Evolutionary conservation across 2,888 invertebrate species (phyloP).

Genomic region (Pristionchus fissidentatus): DNA sequence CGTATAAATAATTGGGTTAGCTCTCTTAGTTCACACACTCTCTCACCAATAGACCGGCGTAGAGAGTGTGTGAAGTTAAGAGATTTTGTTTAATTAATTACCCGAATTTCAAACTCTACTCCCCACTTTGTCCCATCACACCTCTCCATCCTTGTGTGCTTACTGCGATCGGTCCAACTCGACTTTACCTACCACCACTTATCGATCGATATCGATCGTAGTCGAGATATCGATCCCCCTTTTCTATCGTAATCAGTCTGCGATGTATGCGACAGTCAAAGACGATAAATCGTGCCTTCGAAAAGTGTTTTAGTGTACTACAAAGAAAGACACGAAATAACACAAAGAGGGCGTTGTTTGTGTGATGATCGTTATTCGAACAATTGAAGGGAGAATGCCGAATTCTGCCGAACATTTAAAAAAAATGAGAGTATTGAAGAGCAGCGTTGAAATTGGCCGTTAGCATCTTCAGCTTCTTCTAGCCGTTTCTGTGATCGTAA

Average conservation of each 20-base stretch:
- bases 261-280: constrained; percentile 10
- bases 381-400: no score
- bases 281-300: constrained; percentile 45
- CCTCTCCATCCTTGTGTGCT: not conserved
- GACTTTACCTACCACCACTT: not conserved
- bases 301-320: not conserved
- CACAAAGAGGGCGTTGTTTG: no score
- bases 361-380: no score
- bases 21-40: not conserved
- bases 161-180: not conserved
- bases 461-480: no score
- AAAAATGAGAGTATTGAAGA: no score
- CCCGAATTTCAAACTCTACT: not conserved
- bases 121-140: not conserved
- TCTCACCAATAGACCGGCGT: no score
- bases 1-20: not conserved
- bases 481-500: no score
- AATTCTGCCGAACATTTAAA: no score
- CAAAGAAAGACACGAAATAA: not conserved
- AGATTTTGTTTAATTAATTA: no score
- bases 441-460: no score
- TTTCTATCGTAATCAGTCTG: constrained; percentile 29
- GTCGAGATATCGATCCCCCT: not conserved
- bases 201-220: no score
- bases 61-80: no score